A percentile compares a stretch with the other conserved stretches of the same genome.
phyloP scores from a whole-genome alignment of 2,113 vertebrate species.

The Phalacrocorax brasilianus region DNA sequence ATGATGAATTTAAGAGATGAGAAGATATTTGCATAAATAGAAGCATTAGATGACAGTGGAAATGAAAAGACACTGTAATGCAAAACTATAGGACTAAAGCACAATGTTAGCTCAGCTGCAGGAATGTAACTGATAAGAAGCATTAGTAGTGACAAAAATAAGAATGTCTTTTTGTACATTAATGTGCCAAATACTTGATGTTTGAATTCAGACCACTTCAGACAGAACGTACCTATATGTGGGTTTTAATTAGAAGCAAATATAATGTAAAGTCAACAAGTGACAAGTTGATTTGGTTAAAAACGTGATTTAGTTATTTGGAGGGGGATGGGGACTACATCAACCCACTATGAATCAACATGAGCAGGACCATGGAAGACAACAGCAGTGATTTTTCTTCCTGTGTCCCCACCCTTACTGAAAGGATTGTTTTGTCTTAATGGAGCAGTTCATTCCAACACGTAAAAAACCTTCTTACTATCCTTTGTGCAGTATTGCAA shows the following conservation, averaged over 20 bases:
- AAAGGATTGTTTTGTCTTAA: neutral
- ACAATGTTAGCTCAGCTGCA: neutral
- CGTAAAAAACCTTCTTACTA: neutral
- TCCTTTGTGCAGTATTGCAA: neutral
- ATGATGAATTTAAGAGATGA: neutral
- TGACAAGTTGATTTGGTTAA: neutral
- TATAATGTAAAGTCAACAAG: neutral
- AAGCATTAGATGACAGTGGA: neutral
- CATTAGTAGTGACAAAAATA: neutral
- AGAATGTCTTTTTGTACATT: neutral
- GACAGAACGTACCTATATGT: neutral
- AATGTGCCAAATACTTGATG: neutral
- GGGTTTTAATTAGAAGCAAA: neutral
- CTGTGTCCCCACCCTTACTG: neutral
- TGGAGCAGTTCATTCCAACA: neutral
- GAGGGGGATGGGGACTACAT: neutral
- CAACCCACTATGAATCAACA: neutral
- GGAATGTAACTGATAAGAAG: neutral
- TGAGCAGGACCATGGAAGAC: neutral
- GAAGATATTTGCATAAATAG: neutral
- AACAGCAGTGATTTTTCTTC: neutral
- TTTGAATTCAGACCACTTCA: neutral
- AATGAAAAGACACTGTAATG: neutral
- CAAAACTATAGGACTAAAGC: neutral
- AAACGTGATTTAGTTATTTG: neutral